Percentiles rank a stretch among this genome's conserved stretches.
Evolutionary conservation across 2,113 vertebrate species (phyloP).

Genomic region (Laterallus jamaicensis): DNA sequence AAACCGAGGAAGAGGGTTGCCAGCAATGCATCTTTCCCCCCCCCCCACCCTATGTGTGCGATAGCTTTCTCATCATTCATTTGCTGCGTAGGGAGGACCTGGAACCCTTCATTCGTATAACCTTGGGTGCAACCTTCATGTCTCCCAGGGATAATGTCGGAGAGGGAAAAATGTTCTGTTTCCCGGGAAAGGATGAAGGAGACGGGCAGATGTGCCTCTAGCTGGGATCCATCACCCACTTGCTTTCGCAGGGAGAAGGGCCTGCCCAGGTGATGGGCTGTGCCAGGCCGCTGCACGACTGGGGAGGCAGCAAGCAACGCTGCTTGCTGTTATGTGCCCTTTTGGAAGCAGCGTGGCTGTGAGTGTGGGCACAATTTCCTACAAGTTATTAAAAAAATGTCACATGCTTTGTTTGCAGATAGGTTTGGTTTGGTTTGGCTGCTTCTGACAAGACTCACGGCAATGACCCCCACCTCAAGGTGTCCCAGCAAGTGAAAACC

Average conservation of each 20-base stretch:
- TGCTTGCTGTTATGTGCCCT: too few relatives aligned
- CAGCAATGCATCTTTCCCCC: fast-evolving
- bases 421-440: background rate
- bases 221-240: background rate
- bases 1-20: background rate
- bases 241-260: background rate
- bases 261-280: background rate
- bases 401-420: background rate
- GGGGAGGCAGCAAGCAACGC: background rate
- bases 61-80: background rate
- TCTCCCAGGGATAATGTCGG: background rate
- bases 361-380: background rate
- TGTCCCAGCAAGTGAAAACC: background rate
- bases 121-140: background rate
- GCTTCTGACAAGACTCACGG: background rate
- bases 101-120: background rate
- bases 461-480: background rate
- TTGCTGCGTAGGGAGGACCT: background rate
- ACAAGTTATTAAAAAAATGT: background rate
- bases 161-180: background rate
- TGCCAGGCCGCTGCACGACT: background rate
- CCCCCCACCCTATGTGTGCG: background rate
- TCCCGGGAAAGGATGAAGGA: background rate
- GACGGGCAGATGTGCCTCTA: background rate
- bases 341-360: background rate